phyloP scores from a whole-genome alignment of 2,797 vertebrate species.

The Propithecus perrieri region DNA sequence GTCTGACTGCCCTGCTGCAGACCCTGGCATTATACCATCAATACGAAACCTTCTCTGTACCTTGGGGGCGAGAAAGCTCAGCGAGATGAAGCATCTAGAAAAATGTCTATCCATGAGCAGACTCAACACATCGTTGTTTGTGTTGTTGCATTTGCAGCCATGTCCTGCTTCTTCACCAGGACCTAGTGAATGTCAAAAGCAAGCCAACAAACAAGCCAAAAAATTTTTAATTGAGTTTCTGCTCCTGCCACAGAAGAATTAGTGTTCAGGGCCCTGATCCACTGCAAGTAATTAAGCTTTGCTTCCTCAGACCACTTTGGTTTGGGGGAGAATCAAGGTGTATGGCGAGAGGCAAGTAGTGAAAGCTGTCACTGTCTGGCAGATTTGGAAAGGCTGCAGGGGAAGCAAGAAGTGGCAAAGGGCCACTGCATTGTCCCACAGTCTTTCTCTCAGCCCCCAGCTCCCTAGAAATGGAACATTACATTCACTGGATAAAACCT shows the following conservation, averaged over 20 bases:
- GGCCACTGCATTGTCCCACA: neutral
- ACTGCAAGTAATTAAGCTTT: neutral
- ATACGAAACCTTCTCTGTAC: neutral
- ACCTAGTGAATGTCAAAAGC: neutral
- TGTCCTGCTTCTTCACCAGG: neutral
- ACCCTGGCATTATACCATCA: neutral
- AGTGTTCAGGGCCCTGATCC: neutral
- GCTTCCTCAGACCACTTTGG: neutral
- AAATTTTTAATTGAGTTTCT: neutral
- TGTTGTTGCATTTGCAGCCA: neutral
- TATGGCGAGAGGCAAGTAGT: neutral
- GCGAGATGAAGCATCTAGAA: neutral
- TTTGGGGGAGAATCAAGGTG: neutral
- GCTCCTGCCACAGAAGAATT: neutral
- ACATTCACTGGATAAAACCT: neutral
- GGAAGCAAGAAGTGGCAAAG: neutral
- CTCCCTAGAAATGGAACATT: neutral
- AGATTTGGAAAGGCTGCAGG: neutral
- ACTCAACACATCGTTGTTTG: neutral
- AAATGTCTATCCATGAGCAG: neutral
- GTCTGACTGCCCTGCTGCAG: neutral
- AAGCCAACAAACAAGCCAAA: neutral
- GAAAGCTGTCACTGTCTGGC: neutral
- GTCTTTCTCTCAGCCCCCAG: neutral
- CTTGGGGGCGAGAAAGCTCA: neutral